These are phyloP conservation scores for Cynocephalus volans DNA, from an alignment of 2,113 vertebrate species.

Conservation along the genomic window DNA sequence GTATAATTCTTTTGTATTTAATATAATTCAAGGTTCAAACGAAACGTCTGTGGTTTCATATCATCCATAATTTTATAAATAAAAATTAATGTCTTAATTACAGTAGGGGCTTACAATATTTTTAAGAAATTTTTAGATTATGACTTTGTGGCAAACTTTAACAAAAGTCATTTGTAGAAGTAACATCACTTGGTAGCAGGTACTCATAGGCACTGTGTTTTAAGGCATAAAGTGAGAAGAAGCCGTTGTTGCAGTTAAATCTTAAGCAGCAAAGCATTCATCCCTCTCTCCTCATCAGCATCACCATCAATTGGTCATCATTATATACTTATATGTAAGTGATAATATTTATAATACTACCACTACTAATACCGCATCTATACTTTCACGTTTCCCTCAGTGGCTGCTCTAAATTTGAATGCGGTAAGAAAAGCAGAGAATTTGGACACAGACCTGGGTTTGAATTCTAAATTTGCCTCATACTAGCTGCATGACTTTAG, in stretches of 20 bases:
- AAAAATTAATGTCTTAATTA: conserved; percentile 1
- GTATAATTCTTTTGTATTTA: conserved; percentile 6
- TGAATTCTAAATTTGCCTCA: background rate
- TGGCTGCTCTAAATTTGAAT: background rate
- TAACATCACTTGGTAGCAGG: background rate
- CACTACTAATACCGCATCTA: background rate
- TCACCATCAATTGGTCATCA: background rate
- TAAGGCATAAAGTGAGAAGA: background rate
- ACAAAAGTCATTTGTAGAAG: conserved; percentile 5
- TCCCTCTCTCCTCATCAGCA: background rate
- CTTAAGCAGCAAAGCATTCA: background rate
- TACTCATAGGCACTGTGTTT: background rate
- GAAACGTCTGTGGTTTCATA: background rate
- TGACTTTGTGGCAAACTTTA: background rate
- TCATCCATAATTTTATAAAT: background rate
- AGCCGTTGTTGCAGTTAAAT: background rate
- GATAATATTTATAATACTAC: background rate
- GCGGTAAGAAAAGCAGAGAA: background rate
- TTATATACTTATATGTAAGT: background rate
- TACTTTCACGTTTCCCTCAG: background rate
- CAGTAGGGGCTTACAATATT: conserved; percentile 7
- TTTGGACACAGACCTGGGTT: background rate
- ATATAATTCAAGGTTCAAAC: background rate
- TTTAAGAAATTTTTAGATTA: background rate
- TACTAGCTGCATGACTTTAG: background rate